Base-by-base conservation (phyloP, 2,113 vertebrate species). In the Ibidorhyncha struthersii region DNA sequence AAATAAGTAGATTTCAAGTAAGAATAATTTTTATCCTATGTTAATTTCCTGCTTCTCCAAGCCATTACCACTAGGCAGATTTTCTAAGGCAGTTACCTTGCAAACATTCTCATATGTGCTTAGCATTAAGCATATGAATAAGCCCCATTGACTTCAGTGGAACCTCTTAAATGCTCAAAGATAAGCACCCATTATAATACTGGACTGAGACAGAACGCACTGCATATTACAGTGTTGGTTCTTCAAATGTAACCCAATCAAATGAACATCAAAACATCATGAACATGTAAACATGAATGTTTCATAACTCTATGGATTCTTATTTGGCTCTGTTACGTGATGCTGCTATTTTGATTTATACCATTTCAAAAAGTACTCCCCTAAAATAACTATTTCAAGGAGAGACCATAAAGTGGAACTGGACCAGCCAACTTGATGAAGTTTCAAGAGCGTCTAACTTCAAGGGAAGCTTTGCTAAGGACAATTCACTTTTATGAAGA, bases 11-110 rank as follows among this genome's bases (percentile, higher is more conserved):
- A 76, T 92, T 94, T 95, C 70, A 97, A 96, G 94, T 93, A 96
- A 94, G 77, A 95, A 80, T 53, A 23, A 88, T 93, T 97, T 97
- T 93, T 91, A 74, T 80, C 67, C 89, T 96, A 62, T 61, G 85
- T 85, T 97, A 92, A 92, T 97, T 97, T 96, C 97, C 94, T 86
- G 94, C 29, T 77, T 93, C 84, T 96, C 92, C 77, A 94, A 97
- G 89, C 40, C 66, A 41, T 49, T 69, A 59, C 41, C 43, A 79
- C 27, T 12, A 45, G 30, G 55, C 56, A 81, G 41, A 83, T 81
- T 96, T 90, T 76, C 79, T 92, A 90, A 80, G 53, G 70, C 34
- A 62, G 27, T 79, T 76, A 65, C 43, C 58, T 73, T 91, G 61
- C 52, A 82, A 82, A 92, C 21, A 43, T 73, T 87, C 23, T 89